Conservation (phyloP, 1,140 invertebrate species). For the Steinernema khuongi region DNA sequence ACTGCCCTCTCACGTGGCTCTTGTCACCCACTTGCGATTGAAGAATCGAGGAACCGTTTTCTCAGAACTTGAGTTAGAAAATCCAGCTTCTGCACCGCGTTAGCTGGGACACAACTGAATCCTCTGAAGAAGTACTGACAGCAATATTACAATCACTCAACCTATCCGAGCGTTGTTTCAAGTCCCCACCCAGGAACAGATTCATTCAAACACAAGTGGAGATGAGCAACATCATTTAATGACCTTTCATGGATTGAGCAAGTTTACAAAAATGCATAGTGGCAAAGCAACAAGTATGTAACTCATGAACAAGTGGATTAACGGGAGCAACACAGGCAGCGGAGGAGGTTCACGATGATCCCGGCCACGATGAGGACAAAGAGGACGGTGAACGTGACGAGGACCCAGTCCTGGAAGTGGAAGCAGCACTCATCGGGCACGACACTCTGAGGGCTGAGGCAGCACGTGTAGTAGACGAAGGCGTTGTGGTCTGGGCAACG, state of each 20-base stretch:
- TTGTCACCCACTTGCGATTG: no score
- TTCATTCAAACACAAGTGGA: no score
- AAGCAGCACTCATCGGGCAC: slow-evolving; percentile 31
- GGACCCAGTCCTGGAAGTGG: slow-evolving; percentile 32
- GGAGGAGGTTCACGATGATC: slow-evolving; percentile 24
- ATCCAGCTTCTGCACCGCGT: no score
- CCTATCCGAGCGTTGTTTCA: no score
- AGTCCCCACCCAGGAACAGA: no score
- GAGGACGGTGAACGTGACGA: slow-evolving; percentile 26
- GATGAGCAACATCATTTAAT: no score
- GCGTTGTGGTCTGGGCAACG: slow-evolving; percentile 29
- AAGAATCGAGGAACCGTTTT: no score
- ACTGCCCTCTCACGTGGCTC: no score
- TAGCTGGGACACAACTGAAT: no score
- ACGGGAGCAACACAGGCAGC: background rate
- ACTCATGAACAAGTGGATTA: background rate
- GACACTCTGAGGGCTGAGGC: slow-evolving; percentile 20
- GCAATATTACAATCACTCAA: no score
- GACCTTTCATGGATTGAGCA: background rate
- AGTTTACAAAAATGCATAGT: background rate
- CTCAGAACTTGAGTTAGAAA: no score
- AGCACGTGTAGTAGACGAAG: slow-evolving; percentile 37
- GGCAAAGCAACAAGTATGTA: background rate
- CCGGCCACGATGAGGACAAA: slow-evolving; percentile 29
- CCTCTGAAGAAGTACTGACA: no score